Evolutionary conservation across 2,888 invertebrate species (phyloP).

Genomic region (Timema podura): DNA sequence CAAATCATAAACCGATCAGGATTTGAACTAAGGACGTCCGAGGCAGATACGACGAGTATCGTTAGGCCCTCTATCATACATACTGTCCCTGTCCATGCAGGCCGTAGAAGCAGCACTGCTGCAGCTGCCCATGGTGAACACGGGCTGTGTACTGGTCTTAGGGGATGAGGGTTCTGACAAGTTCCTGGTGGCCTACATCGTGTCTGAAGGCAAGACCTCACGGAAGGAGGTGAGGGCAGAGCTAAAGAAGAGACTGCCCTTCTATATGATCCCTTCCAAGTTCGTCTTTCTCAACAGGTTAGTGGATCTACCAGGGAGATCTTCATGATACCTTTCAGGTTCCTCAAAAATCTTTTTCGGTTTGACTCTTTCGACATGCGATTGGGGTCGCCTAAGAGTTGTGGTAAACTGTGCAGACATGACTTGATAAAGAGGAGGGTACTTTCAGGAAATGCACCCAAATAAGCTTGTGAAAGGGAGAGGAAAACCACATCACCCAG

Average conservation of each 20-base stretch:
- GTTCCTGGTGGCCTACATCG: conserved; percentile 35
- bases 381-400: too few species aligned
- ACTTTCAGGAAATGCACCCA: too few species aligned
- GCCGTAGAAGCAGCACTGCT: conserved; percentile 36
- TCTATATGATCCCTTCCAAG: conserved; percentile 38
- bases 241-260: conserved; percentile 34
- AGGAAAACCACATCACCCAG: too few species aligned
- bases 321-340: too few species aligned
- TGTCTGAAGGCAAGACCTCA: conserved; percentile 28
- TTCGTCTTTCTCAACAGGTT: conserved; percentile 35
- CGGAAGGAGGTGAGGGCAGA: conserved; percentile 31
- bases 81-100: conserved; percentile 26
- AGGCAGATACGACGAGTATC: background rate
- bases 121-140: conserved; percentile 33
- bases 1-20: too few species aligned
- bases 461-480: too few species aligned
- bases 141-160: conserved; percentile 32
- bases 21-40: too few species aligned
- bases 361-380: too few species aligned
- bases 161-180: conserved; percentile 37
- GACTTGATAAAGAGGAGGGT: too few species aligned
- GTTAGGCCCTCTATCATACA: background rate
- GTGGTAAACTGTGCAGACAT: too few species aligned
- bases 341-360: too few species aligned
- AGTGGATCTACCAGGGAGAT: conserved; percentile 8